Evolutionary conservation across 1,140 invertebrate species (phyloP).

Genomic region (Zaprionus ornatus): DNA sequence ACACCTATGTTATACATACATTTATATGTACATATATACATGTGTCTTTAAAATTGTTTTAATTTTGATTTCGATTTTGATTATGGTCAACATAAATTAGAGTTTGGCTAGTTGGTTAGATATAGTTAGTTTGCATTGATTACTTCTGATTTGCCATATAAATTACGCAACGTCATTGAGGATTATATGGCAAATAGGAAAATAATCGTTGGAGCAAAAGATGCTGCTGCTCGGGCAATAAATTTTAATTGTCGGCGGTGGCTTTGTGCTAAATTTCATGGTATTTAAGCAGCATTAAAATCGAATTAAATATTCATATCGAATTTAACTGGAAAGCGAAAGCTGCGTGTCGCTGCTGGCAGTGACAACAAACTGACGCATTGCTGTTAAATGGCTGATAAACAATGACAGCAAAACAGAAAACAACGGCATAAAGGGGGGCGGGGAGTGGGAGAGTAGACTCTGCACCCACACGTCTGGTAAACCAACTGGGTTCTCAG

Average conservation of each 20-base stretch:
- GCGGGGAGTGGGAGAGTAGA: not conserved
- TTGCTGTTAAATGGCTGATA: constrained; percentile 65
- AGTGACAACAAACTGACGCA: constrained; percentile 57
- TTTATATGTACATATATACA: too few relatives aligned
- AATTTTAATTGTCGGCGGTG: constrained; percentile 15
- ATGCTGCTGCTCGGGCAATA: not conserved
- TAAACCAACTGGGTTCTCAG: not conserved
- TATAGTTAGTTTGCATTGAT: not conserved
- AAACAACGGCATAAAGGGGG: constrained; percentile 8
- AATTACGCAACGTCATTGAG: not conserved
- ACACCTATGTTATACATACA: too few relatives aligned
- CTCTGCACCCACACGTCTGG: not conserved
- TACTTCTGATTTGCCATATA: not conserved
- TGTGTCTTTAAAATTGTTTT: not conserved
- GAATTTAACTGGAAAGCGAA: constrained; percentile 37
- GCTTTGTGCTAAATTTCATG: constrained; percentile 30
- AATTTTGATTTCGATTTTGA: not conserved
- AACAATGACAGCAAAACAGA: constrained; percentile 30
- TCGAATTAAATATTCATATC: constrained; percentile 66
- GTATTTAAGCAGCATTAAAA: constrained; percentile 65
- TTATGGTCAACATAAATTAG: not conserved
- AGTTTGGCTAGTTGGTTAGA: not conserved
- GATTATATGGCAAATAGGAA: not conserved
- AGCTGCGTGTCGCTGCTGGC: not conserved
- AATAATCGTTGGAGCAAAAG: not conserved